Base-by-base conservation (phyloP, 2,888 invertebrate species). In the Antitype chi region DNA sequence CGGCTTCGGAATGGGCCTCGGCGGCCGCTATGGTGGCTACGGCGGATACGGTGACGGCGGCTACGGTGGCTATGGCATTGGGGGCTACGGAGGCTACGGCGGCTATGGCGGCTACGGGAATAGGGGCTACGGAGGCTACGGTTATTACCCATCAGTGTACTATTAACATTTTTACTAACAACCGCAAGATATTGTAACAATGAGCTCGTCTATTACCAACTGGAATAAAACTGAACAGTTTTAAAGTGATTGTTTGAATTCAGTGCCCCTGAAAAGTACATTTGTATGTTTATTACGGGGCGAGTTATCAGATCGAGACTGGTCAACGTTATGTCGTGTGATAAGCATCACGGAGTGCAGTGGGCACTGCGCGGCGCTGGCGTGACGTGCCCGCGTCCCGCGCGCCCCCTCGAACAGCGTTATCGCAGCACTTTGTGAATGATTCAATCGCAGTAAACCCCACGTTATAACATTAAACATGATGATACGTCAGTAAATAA, bases 241-340 rank as follows among this genome's bases (percentile, higher is more conserved):
- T 81, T 32, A 28, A 64, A 69, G 15, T 60, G 49, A 64, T 17
- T 70, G 23, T 81, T 81, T 52, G 15, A 23, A 52, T 63, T 84
- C 43, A 32, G 13, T 23, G 53, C 6, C 47, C 49, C 17, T 69
- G 55, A 49, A 53, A 52, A 49, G 47, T 55, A 70, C n/a, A 52
- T 60, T 47, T 52, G 23, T 52, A 32, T 63, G 25, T 74, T 55
- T 64, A 67, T 20, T n/a, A 69, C n/a, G 38, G 63, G 53, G 62
- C 9, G 55, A 59, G 67, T 57, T 72, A 84, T 84, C 84, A 69
- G 86, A 83, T 83, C 32, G 66, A 86, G 76, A 87, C 85, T 62
- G 74, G 67, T n/a, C 55, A 28, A 64, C 78, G 38, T 60, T 57
- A 59, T 49, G 70, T 28, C 8, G 57, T 47, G 60, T 8, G 85